Evolutionary conservation across 2,113 vertebrate genomes (phyloP).

Genomic region (Leptobrachium leishanense): DNA sequence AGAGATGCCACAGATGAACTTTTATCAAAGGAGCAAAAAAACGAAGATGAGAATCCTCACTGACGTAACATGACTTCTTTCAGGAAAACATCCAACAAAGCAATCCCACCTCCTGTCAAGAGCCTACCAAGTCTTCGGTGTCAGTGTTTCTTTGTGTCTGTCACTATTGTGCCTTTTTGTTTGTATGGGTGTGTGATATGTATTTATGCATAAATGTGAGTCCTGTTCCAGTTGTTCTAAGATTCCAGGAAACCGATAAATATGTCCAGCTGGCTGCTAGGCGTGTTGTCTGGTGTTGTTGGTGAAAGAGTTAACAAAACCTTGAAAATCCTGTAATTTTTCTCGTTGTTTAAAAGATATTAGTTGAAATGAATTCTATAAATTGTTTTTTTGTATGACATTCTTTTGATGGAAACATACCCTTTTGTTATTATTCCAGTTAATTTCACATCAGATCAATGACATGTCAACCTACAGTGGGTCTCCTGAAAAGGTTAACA

Average conservation of each 20-base stretch:
- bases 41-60: conserved; percentile 27
- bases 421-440: no score
- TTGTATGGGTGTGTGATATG: background rate
- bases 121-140: background rate
- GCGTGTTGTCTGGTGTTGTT: no score
- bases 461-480: no score
- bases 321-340: no score
- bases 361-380: no score
- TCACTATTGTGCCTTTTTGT: conserved; percentile 10
- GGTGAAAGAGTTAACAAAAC: no score
- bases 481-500: no score
- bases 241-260: conserved; percentile 2
- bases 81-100: conserved; percentile 14
- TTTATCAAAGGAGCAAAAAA: conserved; percentile 32
- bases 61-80: conserved; percentile 2
- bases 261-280: background rate
- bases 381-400: no score
- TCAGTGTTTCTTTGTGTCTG: conserved; percentile 2
- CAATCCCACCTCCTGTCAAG: conserved; percentile 4
- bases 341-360: no score
- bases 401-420: no score
- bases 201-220: background rate
- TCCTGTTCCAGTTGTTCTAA: background rate
- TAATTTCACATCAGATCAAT: no score
- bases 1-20: conserved; percentile 18